Base-by-base conservation (phyloP, 2,888 invertebrate species). In the Smittia aterrima region DNA sequence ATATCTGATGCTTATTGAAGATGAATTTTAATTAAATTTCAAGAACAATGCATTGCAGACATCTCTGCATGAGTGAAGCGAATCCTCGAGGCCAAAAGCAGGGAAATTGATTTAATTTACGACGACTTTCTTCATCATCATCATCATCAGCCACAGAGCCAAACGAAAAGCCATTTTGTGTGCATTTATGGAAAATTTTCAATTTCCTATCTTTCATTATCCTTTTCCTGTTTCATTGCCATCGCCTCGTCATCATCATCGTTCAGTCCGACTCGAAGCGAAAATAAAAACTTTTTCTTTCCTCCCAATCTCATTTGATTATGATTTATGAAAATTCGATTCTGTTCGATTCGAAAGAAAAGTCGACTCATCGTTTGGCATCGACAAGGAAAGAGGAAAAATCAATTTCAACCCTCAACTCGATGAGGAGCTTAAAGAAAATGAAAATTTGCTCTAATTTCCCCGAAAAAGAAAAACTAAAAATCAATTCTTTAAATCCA, bases 181-280 rank as follows among this genome's bases (percentile, higher is more conserved):
- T 16, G 47, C 47, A 47, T 47, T 47, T 47, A 47, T 58, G 47
- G 54, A 71, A 71, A 71, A 54, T 71, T n/a, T 71, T 71, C 54
- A 71, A 71, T 71, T 71, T 71, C 70, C 70, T 71, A 71, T 71
- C 70, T 54, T 71, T 71, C 70, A 71, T 75, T 74, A 75, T 75
- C 58, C 66, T 70, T 67, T 41, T 74, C 74, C 75, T 64, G 66
- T 66, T 70, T 74, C 47, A 47, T n/a, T 47, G 47, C 47, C 47
- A 47, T n/a, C 7, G 7, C 47, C 4, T 16, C 47, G 16, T 47
- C 47, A 13, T 47, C 47, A 16, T 47, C 47, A n/a, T 47, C 9
- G 38, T n/a, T 38, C 38, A 38, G 47, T 47, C 47, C 47, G 47
- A 47, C 4, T 13, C 16, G 16, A 3, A 47, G n/a, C n/a, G n/a